Evolutionary conservation across 2,797 vertebrate genomes (phyloP), one percentile per base, ranked within the genome.

Genomic region (Huso huso): DNA sequence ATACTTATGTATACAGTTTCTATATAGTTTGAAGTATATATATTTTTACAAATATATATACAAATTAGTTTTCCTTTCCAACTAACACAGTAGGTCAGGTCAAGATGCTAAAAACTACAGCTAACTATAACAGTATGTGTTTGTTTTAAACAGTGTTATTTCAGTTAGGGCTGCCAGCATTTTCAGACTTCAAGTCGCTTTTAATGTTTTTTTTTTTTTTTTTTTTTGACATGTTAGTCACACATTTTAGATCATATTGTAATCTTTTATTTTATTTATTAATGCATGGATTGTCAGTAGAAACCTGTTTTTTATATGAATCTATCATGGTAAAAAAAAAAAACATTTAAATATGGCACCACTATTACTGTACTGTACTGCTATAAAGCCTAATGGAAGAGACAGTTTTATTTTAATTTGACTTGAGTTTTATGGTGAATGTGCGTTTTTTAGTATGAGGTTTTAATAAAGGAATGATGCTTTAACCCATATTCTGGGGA

Each of bases 1-100:
- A 83, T 74, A 70, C 81, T 77, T 83, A 79, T 79, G 81, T 74
- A 83, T 86, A 80, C 82, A 78, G 78, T 78, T 80, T 79, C 77
- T 81, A 83, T 87, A 84, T 87, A 23, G 23, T 23, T 23, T 23
- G n/a, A n/a, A n/a, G n/a, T n/a, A n/a, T n/a, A 48, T 48, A 48
- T 48, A 77, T 81, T 83, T 86, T 84, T 88, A 86, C 86, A 85
- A 78, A 87, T 85, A 83, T 86, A 87, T 87, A 87, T 78, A 76
- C 78, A 86, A 81, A 77, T 82, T 81, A 81, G 23, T n/a, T 23
- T 23, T 23, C 23, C 23, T 55, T 55, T 55, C n/a, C 52, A 9
- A 55, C 52, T 82, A 81, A 62, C 15, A 23, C 61, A 62, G 18
- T 78, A 82, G 73, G 69, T 79, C 65, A n/a, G n/a, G n/a, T n/a